These are phyloP conservation scores for Danio tinwini DNA, from an alignment of 2,797 vertebrate species.

Conservation along the genomic window DNA sequence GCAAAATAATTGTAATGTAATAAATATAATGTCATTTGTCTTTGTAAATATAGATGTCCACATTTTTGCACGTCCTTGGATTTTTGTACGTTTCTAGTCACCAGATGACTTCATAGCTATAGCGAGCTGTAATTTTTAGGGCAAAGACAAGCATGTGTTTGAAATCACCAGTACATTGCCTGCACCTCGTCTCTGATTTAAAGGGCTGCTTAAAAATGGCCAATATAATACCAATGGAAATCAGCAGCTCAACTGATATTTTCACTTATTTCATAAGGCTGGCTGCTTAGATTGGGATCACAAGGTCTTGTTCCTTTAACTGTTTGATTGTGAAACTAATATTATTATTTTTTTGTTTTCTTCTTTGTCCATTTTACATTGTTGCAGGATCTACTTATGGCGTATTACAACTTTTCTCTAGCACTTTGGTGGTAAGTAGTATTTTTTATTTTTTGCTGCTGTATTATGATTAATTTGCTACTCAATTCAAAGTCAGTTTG, in stretches of 20 bases:
- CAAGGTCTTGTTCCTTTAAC: slow-evolving; percentile 13
- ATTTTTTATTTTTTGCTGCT: background rate
- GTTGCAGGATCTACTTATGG: slow-evolving; percentile 92
- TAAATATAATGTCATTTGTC: background rate
- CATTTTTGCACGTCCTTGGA: background rate
- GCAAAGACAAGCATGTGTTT: slow-evolving; percentile 9
- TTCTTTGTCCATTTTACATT: background rate
- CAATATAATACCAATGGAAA: slow-evolving; percentile 2
- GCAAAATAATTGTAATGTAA: background rate
- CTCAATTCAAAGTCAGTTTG: background rate
- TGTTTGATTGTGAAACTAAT: background rate
- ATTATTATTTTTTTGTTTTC: background rate
- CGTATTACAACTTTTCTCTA: slow-evolving; percentile 93
- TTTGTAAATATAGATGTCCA: background rate
- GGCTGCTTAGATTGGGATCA: slow-evolving; percentile 11
- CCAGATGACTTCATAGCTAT: slow-evolving; percentile 10
- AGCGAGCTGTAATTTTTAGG: background rate
- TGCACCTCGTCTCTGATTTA: slow-evolving; percentile 36
- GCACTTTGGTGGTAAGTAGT: slow-evolving; percentile 93
- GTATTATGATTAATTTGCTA: background rate
- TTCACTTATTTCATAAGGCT: slow-evolving; percentile 1
- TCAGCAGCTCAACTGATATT: slow-evolving; percentile 15
- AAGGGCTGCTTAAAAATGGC: background rate
- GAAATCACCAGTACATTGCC: slow-evolving; percentile 27
- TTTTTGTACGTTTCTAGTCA: background rate